Evolutionary conservation across 1,140 invertebrate species (phyloP).

Genomic region (Drosophila bipectinata): DNA sequence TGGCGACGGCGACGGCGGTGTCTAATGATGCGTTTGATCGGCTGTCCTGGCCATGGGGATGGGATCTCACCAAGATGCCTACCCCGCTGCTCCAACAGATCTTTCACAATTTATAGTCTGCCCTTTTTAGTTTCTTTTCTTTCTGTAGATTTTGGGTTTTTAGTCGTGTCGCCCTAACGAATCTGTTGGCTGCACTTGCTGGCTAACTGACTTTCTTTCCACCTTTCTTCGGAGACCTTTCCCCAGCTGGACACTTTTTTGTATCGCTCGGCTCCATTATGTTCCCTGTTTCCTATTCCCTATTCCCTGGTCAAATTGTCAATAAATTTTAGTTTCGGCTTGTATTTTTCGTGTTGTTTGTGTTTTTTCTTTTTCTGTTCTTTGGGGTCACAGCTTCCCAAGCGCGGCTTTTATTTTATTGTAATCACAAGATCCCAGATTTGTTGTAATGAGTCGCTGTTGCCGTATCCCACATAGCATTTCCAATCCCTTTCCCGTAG

Average conservation of each 20-base stretch:
- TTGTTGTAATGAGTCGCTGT: constrained; percentile 65
- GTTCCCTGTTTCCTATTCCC: constrained; percentile 1
- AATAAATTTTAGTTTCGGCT: constrained; percentile 73
- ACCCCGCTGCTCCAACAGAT: constrained; percentile 24
- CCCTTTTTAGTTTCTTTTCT: constrained; percentile 27
- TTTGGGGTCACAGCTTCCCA: constrained; percentile 48
- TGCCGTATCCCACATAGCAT: constrained; percentile 8
- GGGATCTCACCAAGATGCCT: not conserved
- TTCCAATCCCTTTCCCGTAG: constrained; percentile 16
- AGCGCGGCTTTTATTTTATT: constrained; percentile 50
- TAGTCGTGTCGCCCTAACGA: constrained; percentile 41
- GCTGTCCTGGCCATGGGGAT: constrained; percentile 20
- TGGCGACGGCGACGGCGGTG: constrained; percentile 60
- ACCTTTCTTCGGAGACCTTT: constrained; percentile 44
- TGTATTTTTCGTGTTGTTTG: constrained; percentile 25
- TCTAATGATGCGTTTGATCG: constrained; percentile 77
- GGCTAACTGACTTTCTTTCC: constrained; percentile 38
- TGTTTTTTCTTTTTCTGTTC: constrained; percentile 6
- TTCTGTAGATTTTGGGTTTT: constrained; percentile 4
- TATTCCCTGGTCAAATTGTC: constrained; percentile 52
- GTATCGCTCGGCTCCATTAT: constrained; percentile 25
- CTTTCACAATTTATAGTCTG: constrained; percentile 65
- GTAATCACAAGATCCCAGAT: constrained; percentile 64
- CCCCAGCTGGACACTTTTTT: constrained; percentile 77
- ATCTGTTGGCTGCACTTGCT: constrained; percentile 47